Evolutionary conservation across 2,113 vertebrate genomes (phyloP), one percentile per base, ranked within the genome.

Genomic region (Cryptoleucopteryx plumbea): DNA sequence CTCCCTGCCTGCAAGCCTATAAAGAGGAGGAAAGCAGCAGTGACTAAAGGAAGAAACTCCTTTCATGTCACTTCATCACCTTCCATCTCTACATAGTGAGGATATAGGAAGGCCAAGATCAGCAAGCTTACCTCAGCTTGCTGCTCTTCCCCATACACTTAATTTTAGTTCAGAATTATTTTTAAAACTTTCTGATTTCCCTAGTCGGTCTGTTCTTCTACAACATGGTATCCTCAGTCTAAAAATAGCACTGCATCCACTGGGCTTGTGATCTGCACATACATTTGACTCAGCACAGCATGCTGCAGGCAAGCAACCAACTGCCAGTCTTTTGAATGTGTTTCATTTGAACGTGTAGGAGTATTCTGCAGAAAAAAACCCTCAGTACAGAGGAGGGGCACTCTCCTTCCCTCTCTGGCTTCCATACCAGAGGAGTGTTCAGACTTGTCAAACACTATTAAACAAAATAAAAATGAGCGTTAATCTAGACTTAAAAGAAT

Each of bases 231-330:
- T 88, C 74, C 85, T 96, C 55, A 32, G 58, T 20, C 92, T 96
- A 97, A 95, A 97, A 95, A 96, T 96, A 97, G 82, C 40, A 10
- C 36, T 72, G 78, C 78, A 93, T 95, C 84, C 93, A 91, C 94
- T 38, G 92, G 90, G 96, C 94, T 96, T 96, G 94, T 93, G 96
- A 96, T 97, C 90, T 90, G 90, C 96, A 95, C 79, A 93, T 73
- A 95, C 11, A 17, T 97, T 97, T 96, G 96, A 97, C 96, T 97
- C 96, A 97, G 94, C 96, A 93, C 93, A 95, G 96, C 58, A 3
- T 53, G 96, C 92, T 90, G 96, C 94, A 84, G 90, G 96, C 96
- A 94, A 93, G 87, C 66, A 91, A 93, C 78, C 87, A 36, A 29
- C 93, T 95, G 95, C 77, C 75, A 62, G 84, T 25, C 95, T 65